phyloP scores from a whole-genome alignment of 30 jellyfish, hydroid and myxozoan genomes.

The Aurelia aurita complex sp. Pacific region DNA sequence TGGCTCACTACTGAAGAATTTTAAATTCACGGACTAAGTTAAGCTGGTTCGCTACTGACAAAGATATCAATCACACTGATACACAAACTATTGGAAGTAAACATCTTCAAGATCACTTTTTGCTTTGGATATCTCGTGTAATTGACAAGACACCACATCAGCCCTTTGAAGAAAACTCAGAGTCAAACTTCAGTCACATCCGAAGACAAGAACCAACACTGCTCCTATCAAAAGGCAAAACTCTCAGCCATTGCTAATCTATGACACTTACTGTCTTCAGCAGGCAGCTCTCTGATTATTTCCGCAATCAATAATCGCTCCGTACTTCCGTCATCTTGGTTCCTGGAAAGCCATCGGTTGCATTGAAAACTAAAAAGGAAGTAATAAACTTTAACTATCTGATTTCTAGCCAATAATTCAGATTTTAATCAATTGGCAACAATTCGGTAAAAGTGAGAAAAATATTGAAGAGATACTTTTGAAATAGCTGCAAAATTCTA shows the following conservation, averaged over 20 bases:
- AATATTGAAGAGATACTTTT: background rate
- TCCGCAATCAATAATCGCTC: slow-evolving; percentile 88
- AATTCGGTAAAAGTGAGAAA: background rate
- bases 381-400: background rate
- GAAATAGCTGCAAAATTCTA: too few species aligned
- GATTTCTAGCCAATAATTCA: background rate
- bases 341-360: slow-evolving; percentile 93
- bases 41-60: too few species aligned
- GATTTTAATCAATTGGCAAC: background rate
- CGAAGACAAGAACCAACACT: background rate
- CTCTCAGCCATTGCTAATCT: background rate
- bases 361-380: slow-evolving; percentile 74
- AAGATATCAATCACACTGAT: too few species aligned
- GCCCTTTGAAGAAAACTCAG: too few species aligned
- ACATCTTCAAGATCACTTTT: too few species aligned
- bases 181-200: background rate
- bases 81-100: too few species aligned
- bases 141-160: too few species aligned
- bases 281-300: slow-evolving; percentile 35
- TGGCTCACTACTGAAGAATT: too few species aligned
- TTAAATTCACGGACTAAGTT: too few species aligned
- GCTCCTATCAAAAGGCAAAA: background rate
- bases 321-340: slow-evolving; percentile 95
- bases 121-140: too few species aligned
- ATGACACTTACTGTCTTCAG: slow-evolving; percentile 36